A percentile compares a stretch with the other conserved stretches of the same genome.
phyloP scores from a whole-genome alignment of 2,888 invertebrate species.

The Rugalucina vietnamica region DNA sequence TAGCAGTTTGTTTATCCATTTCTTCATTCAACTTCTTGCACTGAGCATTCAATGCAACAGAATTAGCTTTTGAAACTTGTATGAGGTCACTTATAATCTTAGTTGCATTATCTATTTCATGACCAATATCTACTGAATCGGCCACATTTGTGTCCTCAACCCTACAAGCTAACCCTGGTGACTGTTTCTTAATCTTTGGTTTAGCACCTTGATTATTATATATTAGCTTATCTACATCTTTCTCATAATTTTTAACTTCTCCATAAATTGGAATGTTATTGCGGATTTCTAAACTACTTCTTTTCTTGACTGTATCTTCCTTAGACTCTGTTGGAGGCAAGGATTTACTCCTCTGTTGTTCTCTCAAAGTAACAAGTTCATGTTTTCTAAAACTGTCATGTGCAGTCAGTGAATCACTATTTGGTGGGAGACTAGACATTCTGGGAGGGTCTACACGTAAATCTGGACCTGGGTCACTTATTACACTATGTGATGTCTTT shows the following conservation, averaged over 20 bases:
- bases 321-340: conserved; percentile 51
- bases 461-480: conserved; percentile 55
- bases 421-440: conserved; percentile 34
- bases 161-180: conserved; percentile 82
- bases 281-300: conserved; percentile 82
- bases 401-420: conserved; percentile 45
- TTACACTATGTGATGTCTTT: conserved; percentile 52
- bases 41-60: conserved; percentile 47
- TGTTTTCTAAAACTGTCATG: conserved; percentile 63
- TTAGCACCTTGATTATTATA: conserved; percentile 76
- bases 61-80: conserved; percentile 57
- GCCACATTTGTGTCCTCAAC: conserved; percentile 63
- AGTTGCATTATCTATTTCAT: conserved; percentile 42
- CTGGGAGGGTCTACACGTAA: conserved; percentile 21
- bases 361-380: conserved; percentile 55
- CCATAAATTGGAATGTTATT: conserved; percentile 81
- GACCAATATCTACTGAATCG: conserved; percentile 2
- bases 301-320: conserved; percentile 69
- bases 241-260: conserved; percentile 80
- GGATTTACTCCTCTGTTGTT: conserved; percentile 60
- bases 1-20: conserved; percentile 2
- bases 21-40: conserved; percentile 30
- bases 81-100: conserved; percentile 58
- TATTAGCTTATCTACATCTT: conserved; percentile 68
- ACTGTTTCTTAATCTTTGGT: conserved; percentile 81